phyloP scores from a whole-genome alignment of 2,113 vertebrate genomes.

The Phalacrocorax pelagicus region DNA sequence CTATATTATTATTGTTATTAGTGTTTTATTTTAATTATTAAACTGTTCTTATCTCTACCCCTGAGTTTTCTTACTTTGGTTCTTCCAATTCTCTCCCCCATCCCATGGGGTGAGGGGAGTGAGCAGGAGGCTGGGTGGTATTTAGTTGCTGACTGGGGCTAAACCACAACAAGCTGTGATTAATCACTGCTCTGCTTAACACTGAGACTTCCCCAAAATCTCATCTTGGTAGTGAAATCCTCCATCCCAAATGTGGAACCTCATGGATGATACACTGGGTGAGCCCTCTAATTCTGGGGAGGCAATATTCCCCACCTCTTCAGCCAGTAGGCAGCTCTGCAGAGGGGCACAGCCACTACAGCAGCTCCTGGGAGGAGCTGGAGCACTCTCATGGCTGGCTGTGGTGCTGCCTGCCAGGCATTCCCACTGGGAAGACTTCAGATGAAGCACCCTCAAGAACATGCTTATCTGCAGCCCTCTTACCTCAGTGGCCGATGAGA shows the following conservation, averaged over 20 bases:
- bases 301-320: not conserved
- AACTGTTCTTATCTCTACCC: too few relatives aligned
- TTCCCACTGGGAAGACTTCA: not conserved
- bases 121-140: too few relatives aligned
- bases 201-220: not conserved
- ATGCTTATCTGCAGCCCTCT: not conserved
- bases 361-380: not conserved
- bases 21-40: too few relatives aligned
- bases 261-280: too few relatives aligned
- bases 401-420: not conserved
- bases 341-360: not conserved
- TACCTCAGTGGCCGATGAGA: fast-evolving
- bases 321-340: not conserved
- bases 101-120: too few relatives aligned
- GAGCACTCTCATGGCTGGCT: not conserved
- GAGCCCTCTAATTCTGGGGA: not conserved
- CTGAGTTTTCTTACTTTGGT: too few relatives aligned
- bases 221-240: not conserved
- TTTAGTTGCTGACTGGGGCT: too few relatives aligned
- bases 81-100: too few relatives aligned
- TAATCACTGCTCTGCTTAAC: not conserved
- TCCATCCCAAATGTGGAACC: not conserved
- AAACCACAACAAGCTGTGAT: not conserved
- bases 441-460: not conserved
- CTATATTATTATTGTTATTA: too few relatives aligned